Base-by-base conservation (phyloP, 37 sponge, comb jelly and placozoan genomes). In the Trichoplax adhaerens region DNA sequence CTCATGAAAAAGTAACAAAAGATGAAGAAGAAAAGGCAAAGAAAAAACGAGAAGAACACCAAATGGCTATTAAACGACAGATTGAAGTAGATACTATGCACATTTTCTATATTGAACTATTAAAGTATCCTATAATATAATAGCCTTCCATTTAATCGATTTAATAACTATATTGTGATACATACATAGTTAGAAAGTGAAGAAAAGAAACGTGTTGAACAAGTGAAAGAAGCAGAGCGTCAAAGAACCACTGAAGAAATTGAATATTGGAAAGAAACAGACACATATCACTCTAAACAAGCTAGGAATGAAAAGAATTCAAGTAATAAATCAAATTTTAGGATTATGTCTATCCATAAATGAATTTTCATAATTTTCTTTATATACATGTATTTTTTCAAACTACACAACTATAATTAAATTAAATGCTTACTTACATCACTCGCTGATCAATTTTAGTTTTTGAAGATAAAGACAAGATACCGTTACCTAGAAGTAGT, bases 171-270 rank as follows among this genome's bases (percentile, higher is more conserved):
- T 10, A 12, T 60, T 60, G 12, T 60, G 10, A 60, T 60, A 12
- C 58, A 53, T 70, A 10, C 62, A 12, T 51, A 79, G 82, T 63
- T 81, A 59, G 85, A 91, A 56, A 68, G 83, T n/a, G 81, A 81
- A 57, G 85, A 81, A 56, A 68, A 77, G 48, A 85, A 79, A 7
- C 55, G 57, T 10, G 57, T 87, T 62, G 88, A 87, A 70, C 49
- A 47, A 6, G 79, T 76, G 62, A 92, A 92, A 64, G 86, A 92
- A 70, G 77, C 77, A 62, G 88, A 87, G 73, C 80, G 88, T 65
- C 85, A 92, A 65, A 79, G 70, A 49, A 81, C 81, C 0, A 76
- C 78, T 29, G 67, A 65, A 65, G 93, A 85, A 65, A 56, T 90
- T 60, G 84, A 83, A 55, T 76, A 73, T 50, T 89, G 90, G 90